Evolutionary conservation across 2,797 vertebrate species (phyloP).

Genomic region (Percopsis omiscomaycus): DNA sequence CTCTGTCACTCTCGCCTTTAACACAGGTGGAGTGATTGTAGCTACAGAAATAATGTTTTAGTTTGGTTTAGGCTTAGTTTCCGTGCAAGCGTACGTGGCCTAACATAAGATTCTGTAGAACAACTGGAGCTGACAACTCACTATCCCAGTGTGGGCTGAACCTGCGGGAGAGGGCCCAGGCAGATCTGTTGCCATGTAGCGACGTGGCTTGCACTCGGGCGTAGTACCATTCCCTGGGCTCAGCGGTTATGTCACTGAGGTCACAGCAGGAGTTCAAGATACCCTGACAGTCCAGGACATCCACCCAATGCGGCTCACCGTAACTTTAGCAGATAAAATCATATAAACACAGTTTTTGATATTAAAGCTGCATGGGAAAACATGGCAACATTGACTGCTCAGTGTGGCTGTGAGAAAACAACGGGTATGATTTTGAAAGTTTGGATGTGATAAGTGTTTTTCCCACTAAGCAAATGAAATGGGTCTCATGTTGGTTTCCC

Average conservation of each 20-base stretch:
- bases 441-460: too few relatives aligned
- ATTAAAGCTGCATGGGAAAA: too few relatives aligned
- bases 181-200: constrained; percentile 55
- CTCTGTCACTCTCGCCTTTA: constrained; percentile 59
- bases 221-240: constrained; percentile 83
- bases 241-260: constrained; percentile 82
- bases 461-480: too few relatives aligned
- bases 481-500: too few relatives aligned
- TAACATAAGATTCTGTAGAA: background rate
- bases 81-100: too few relatives aligned
- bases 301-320: constrained; percentile 80
- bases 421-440: too few relatives aligned
- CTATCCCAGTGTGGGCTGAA: constrained; percentile 87
- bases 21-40: constrained; percentile 65
- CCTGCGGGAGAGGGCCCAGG: constrained; percentile 80
- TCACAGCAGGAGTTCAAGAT: constrained; percentile 77
- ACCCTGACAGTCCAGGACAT: constrained; percentile 78
- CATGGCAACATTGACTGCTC: too few relatives aligned
- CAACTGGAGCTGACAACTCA: constrained; percentile 63
- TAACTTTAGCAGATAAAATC: constrained; percentile 70
- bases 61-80: background rate
- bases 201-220: constrained; percentile 74
- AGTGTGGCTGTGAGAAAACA: too few relatives aligned
- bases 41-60: constrained; percentile 52
- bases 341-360: background rate